Base-by-base conservation (phyloP, 2,888 invertebrate species). In the Limenitis arthemis region DNA sequence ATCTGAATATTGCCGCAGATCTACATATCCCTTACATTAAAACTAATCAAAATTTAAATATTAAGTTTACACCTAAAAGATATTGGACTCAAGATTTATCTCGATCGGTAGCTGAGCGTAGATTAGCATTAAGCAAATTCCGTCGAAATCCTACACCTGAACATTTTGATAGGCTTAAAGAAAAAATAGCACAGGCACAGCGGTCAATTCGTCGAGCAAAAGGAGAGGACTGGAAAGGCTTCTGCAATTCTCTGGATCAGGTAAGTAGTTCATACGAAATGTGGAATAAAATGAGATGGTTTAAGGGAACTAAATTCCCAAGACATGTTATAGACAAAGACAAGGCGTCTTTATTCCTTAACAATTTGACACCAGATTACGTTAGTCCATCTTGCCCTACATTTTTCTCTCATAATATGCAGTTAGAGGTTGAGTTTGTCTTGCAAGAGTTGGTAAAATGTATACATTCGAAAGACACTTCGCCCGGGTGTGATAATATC, bases 1-100 rank as follows among this genome's bases (percentile, higher is more conserved):
- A 39, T 6, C 49, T 60, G 9, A 53, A 54, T 31, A 20, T 12
- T 6, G 44, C 61, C 6, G 58, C 58, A 0, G 40, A 59, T 20
- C n/a, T 34, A 4, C 11, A 9, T 51, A 57, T 61, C 4, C 63
- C 61, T 0, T 8, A 33, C 0, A 32, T 34, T 28, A 57, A 54
- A 49, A 29, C 31, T 8, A 48, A 46, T 39, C 4, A 6, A n/a
- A 54, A 39, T 11, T 51, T 55, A 3, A 11, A 5, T 6, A 47
- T 31, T 7, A 61, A 61, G 8, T 64, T 66, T 53, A 58, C 43
- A 29, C 59, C 63, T 1, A 63, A 62, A 47, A 28, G 42, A 0
- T 66, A 64, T 41, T 66, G 66, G 64, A 53, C 34, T 28, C 29
- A 47, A 0, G 29, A 36, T 0, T 32, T 66, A 4, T 65, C 66